phyloP scores from a whole-genome alignment of 1,140 invertebrate genomes.

The Aplysia californica region DNA sequence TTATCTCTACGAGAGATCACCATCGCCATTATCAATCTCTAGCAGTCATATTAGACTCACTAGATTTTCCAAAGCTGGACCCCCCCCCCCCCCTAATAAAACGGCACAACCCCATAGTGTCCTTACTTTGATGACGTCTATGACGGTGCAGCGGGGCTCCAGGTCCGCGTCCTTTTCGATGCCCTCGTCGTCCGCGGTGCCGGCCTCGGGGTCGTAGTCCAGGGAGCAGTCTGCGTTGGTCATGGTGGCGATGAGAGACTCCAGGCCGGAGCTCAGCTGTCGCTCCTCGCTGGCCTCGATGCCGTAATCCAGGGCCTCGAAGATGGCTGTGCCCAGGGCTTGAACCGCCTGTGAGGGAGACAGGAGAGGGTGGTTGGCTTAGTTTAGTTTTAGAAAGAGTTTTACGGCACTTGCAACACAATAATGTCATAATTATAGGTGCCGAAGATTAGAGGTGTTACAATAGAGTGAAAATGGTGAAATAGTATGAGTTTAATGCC shows the following conservation, averaged over 20 bases:
- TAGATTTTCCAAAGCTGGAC: too few species aligned
- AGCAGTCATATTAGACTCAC: too few species aligned
- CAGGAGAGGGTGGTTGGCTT: background rate
- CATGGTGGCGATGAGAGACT: slow-evolving; percentile 86
- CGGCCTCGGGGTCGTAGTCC: slow-evolving; percentile 32
- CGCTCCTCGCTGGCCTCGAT: slow-evolving; percentile 85
- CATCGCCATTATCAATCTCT: too few species aligned
- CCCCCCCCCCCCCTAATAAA: too few species aligned
- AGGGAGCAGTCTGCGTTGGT: slow-evolving; percentile 66
- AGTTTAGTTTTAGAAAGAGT: too few species aligned
- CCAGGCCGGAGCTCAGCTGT: slow-evolving; percentile 84
- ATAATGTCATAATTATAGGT: too few species aligned
- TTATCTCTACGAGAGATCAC: too few species aligned
- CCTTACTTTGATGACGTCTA: slow-evolving; percentile 61
- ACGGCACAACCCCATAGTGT: too few species aligned
- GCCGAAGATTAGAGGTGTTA: too few species aligned
- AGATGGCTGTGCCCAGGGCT: slow-evolving; percentile 84
- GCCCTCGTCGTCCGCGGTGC: slow-evolving; percentile 57
- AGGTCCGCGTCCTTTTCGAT: slow-evolving; percentile 55
- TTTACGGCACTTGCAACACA: too few species aligned
- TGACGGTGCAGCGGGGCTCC: slow-evolving; percentile 47
- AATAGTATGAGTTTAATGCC: too few species aligned
- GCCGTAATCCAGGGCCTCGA: slow-evolving; percentile 87
- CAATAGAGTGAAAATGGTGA: too few species aligned
- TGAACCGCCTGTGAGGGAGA: slow-evolving; percentile 76